A percentile compares a stretch with the other conserved stretches of the same genome.
Conservation (phyloP, 2,797 vertebrate species). For the Lepidocolaptes lacrymiger region DNA sequence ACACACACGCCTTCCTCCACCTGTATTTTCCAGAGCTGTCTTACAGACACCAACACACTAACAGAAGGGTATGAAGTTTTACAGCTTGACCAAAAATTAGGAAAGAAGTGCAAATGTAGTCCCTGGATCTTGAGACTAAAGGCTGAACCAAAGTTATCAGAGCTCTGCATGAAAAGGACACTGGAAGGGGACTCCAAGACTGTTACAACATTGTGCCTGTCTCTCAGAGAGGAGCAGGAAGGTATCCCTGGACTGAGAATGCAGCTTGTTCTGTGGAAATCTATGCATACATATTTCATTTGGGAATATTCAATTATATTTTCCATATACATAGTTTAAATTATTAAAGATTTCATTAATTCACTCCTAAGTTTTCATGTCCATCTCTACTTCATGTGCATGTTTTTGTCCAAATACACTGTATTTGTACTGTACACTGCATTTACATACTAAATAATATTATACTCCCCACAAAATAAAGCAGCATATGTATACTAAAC, state of each 20-base stretch:
- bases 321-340: not conserved
- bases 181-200: not conserved
- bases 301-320: not conserved
- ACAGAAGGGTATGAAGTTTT: not conserved
- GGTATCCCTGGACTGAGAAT: accelerated
- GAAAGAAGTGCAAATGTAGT: not conserved
- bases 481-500: not conserved
- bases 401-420: not conserved
- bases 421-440: not conserved
- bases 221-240: not conserved
- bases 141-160: accelerated
- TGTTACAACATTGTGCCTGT: not conserved
- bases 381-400: not conserved
- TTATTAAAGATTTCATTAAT: not conserved
- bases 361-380: not conserved
- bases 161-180: not conserved
- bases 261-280: not conserved
- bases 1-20: not conserved
- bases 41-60: not conserved
- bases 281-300: not conserved
- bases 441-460: not conserved
- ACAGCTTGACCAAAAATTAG: not conserved
- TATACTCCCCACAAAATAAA: not conserved
- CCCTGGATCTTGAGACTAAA: not conserved
- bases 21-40: not conserved